Percentiles rank a stretch among this genome's conserved stretches.
These are phyloP conservation scores for Metallyticus violacea DNA, from an alignment of 2,888 invertebrate genomes.

Conservation along the genomic window DNA sequence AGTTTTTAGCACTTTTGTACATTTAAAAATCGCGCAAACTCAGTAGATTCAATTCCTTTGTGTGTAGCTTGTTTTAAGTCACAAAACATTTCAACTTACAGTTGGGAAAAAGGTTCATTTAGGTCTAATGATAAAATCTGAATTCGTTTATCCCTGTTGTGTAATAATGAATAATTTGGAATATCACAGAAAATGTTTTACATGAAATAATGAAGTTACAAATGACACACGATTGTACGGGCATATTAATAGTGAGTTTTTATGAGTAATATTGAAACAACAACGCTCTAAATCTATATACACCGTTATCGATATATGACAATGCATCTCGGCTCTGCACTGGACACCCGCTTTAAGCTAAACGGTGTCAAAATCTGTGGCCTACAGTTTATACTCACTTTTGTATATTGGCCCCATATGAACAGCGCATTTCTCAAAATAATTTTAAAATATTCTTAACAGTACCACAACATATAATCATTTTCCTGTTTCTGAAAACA, in stretches of 20 bases:
- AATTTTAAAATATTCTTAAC: background rate
- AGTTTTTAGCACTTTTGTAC: background rate
- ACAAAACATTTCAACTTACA: background rate
- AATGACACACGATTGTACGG: background rate
- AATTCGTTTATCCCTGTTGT: background rate
- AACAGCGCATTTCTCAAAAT: background rate
- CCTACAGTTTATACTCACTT: background rate
- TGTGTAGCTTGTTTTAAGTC: background rate
- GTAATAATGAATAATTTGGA: background rate
- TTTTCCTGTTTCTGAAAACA: background rate
- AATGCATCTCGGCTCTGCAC: background rate
- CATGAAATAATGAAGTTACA: background rate
- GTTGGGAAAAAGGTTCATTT: background rate
- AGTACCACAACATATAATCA: no score
- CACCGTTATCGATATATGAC: background rate
- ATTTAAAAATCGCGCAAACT: background rate
- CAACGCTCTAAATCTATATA: background rate
- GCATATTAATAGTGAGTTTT: background rate
- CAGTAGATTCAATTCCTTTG: background rate
- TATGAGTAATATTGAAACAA: background rate
- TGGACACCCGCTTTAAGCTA: background rate
- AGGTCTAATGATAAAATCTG: background rate
- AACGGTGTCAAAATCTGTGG: background rate
- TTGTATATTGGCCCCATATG: background rate
- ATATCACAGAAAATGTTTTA: constrained; percentile 15